Base-by-base conservation (phyloP, 2,888 invertebrate genomes). In the Torymus tubicola region DNA sequence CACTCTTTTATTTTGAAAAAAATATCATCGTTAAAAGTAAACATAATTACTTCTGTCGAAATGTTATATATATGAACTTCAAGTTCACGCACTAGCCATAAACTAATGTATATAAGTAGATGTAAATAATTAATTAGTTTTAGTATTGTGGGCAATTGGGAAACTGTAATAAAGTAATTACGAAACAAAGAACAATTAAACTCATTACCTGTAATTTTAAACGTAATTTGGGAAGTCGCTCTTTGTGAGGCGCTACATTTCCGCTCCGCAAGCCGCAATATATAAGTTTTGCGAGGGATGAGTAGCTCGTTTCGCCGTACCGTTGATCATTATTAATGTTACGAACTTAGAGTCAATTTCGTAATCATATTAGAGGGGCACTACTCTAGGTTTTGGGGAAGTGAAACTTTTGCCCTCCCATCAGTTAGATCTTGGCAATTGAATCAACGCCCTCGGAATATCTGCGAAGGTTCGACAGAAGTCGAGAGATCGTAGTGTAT, bases 341-440 rank as follows among this genome's bases (percentile, higher is more conserved):
- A 31, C 31, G 58, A 70, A 58, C 42, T 70, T 70, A 42, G 42
- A 70, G 58, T 16, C 58, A 58, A 58, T 70, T 70, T 58, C 42
- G 58, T 58, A 42, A 42, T 42, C 16, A 67, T 67, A 52, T 53
- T 53, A 67, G 52, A 14, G 57, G 18, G 50, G 57, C 57, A 8
- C n/a, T 31, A 57, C 14, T 69, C 57, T 11, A 18, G 69, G 52
- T 14, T 14, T 67, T 16, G 52, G 18, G 16, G 16, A 52, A n/a
- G 24, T 12, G 16, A 57, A 64, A 58, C 16, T 8, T 31, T 50
- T n/a, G 42, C 42, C 42, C 8, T 42, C 8, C 42, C 42, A 53
- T 24, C 14, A 63, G 72, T 42, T 16, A 70, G 68, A 70, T 70
- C 70, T 70, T 58, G 42, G 58, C 52, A 72, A 72, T 72, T 63